phyloP scores from a whole-genome alignment of 2,113 vertebrate species.

The Datnioides undecimradiatus region DNA sequence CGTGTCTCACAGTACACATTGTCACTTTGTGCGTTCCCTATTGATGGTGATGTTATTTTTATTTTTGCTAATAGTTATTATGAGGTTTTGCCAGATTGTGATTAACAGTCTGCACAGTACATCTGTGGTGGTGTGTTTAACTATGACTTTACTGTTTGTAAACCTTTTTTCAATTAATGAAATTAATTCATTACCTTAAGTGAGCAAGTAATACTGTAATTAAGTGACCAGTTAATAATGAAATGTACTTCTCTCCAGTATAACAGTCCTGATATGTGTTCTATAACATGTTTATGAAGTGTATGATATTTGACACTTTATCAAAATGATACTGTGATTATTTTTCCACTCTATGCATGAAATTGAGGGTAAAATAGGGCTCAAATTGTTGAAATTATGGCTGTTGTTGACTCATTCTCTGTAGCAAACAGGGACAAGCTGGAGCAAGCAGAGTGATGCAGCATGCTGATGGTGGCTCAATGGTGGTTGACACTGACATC shows the following conservation, averaged over 20 bases:
- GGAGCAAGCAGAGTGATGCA: neutral
- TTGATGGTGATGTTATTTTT: neutral
- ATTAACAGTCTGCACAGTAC: too few relatives aligned
- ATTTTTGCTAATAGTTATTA: too few relatives aligned
- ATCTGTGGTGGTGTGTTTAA: too few relatives aligned
- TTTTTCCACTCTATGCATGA: neutral
- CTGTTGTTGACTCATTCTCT: neutral
- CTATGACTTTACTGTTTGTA: neutral
- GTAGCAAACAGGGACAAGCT: neutral
- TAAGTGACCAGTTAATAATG: too few relatives aligned
- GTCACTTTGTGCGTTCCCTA: neutral
- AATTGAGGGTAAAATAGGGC: neutral
- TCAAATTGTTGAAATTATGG: neutral
- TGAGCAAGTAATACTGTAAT: too few relatives aligned
- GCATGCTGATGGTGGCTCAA: neutral
- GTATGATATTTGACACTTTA: too few relatives aligned
- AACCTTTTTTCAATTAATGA: neutral
- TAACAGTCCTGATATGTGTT: too few relatives aligned
- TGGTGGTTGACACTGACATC: constrained; percentile 17
- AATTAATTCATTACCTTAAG: neutral
- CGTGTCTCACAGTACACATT: too few relatives aligned
- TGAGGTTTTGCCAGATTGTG: too few relatives aligned
- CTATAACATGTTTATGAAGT: too few relatives aligned
- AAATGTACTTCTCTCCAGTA: too few relatives aligned
- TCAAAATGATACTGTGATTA: neutral